These are phyloP conservation scores for Phylloscopus trochilus DNA, from an alignment of 2,113 vertebrate species.

Conservation along the genomic window DNA sequence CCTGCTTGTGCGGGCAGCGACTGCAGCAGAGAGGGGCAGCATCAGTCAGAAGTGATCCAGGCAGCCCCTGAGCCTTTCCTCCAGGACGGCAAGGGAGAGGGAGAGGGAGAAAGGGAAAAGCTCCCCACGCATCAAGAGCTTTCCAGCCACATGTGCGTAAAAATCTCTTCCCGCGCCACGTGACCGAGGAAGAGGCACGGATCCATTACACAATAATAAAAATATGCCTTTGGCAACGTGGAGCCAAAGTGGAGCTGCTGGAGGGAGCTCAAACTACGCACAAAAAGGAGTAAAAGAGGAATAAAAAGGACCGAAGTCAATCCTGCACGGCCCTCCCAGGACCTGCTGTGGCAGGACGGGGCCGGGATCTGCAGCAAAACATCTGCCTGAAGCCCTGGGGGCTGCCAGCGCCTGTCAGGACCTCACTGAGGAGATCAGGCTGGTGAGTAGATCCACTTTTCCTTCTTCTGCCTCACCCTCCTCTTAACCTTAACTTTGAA, in stretches of 20 bases:
- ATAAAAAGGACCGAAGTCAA: not conserved
- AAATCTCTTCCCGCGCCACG: constrained; percentile 57
- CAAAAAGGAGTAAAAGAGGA: not conserved
- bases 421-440: not conserved
- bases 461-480: not conserved
- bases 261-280: not conserved
- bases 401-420: not conserved
- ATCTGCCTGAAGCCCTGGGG: not conserved
- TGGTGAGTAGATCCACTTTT: constrained; percentile 54
- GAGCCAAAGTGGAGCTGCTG: constrained; percentile 37
- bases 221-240: constrained; percentile 70
- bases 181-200: constrained; percentile 61
- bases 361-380: not conserved
- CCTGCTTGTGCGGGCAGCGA: rapidly evolving
- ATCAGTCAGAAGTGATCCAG: not conserved
- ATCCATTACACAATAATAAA: constrained; percentile 75
- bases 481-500: not conserved
- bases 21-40: not conserved
- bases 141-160: constrained; percentile 27
- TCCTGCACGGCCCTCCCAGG: not conserved
- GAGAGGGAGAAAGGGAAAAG: not conserved
- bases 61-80: not conserved
- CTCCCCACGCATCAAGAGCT: not conserved
- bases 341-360: not conserved
- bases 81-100: not conserved